phyloP scores from a whole-genome alignment of 2,888 invertebrate genomes.

The Leptarthrus brevirostris region DNA sequence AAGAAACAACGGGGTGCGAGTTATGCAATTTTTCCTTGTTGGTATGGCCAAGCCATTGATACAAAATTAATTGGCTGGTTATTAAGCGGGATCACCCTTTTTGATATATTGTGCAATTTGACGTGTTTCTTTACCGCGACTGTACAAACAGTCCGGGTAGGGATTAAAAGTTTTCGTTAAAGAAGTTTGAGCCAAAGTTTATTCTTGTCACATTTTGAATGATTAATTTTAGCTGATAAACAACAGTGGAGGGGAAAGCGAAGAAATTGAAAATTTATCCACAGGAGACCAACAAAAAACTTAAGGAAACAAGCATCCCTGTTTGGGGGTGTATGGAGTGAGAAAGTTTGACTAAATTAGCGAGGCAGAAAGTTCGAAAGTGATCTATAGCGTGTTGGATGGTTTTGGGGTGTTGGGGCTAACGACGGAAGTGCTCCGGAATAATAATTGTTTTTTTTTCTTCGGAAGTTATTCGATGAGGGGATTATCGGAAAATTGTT shows the following conservation, averaged over 20 bases:
- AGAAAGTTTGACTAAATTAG: constrained; percentile 55
- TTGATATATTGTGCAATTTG: constrained; percentile 51
- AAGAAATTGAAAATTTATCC: constrained; percentile 52
- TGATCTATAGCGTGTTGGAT: constrained; percentile 50
- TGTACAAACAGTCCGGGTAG: constrained; percentile 48
- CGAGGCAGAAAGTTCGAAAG: constrained; percentile 53
- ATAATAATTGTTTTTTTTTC: constrained; percentile 25
- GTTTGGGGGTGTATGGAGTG: constrained; percentile 42
- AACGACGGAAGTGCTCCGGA: constrained; percentile 34
- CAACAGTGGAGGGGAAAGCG: constrained; percentile 8
- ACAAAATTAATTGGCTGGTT: constrained; percentile 53
- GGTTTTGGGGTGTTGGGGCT: background rate
- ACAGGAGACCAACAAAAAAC: constrained; percentile 49
- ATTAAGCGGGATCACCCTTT: constrained; percentile 53
- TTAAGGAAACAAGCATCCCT: constrained; percentile 28
- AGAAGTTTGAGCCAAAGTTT: constrained; percentile 50
- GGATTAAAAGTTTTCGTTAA: constrained; percentile 50
- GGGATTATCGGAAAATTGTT: constrained; percentile 44
- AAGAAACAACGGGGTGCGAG: background rate
- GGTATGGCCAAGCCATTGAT: constrained; percentile 31
- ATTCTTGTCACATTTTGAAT: constrained; percentile 54
- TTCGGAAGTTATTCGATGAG: constrained; percentile 15
- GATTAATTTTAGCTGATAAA: constrained; percentile 51
- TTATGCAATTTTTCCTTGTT: background rate
- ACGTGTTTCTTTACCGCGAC: constrained; percentile 39